Evolutionary conservation across 1,140 invertebrate genomes (phyloP).

Genomic region (Diabrotica undecimpunctata): DNA sequence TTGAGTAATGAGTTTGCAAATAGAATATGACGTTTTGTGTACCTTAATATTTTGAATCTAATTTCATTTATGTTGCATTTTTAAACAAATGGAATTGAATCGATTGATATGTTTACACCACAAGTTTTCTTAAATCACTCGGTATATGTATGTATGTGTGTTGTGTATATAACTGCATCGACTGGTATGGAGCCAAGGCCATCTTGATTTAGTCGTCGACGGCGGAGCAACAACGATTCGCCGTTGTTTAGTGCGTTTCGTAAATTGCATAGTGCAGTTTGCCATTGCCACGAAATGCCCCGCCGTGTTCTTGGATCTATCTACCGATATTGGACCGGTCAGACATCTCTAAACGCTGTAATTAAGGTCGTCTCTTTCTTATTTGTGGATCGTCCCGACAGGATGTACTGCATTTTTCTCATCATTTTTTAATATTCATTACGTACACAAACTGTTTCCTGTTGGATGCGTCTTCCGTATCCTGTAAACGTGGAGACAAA

Average conservation of each 20-base stretch:
- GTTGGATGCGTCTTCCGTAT: too few relatives aligned
- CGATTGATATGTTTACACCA: too few relatives aligned
- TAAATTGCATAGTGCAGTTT: slow-evolving; percentile 10
- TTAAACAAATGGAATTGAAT: too few relatives aligned
- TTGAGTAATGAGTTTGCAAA: too few relatives aligned
- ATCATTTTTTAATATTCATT: not conserved
- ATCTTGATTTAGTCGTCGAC: slow-evolving; percentile 20
- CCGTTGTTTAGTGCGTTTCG: slow-evolving; percentile 13
- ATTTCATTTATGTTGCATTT: too few relatives aligned
- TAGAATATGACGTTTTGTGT: too few relatives aligned
- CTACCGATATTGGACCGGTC: not conserved
- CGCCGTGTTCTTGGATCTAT: not conserved
- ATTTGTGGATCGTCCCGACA: not conserved
- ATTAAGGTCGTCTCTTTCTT: slow-evolving; percentile 5
- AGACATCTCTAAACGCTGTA: not conserved
- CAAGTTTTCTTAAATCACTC: too few relatives aligned
- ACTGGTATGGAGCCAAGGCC: slow-evolving; percentile 20
- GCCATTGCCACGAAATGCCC: not conserved
- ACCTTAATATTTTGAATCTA: too few relatives aligned
- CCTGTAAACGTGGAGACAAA: too few relatives aligned
- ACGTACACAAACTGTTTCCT: too few relatives aligned
- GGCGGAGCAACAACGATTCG: slow-evolving; percentile 4
- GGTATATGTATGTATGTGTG: not conserved
- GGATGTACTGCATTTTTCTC: not conserved
- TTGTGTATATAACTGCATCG: slow-evolving; percentile 15